Percentiles rank a stretch among this genome's conserved stretches.
Evolutionary conservation across 2,888 invertebrate species (phyloP).

Genomic region (Philereme vetulata): DNA sequence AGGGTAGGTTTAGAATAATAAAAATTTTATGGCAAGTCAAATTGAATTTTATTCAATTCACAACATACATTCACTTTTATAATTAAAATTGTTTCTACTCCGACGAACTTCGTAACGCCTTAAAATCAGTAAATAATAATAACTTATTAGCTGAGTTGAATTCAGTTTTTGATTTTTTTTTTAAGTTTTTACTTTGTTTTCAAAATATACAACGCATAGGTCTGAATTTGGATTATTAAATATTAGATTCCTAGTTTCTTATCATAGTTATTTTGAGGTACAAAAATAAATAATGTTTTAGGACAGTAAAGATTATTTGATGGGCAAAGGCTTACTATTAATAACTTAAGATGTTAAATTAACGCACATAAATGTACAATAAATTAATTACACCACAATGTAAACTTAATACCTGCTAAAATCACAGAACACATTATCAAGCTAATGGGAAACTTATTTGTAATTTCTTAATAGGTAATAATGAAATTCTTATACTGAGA

Average conservation of each 20-base stretch:
- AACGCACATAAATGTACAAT: conserved; percentile 36
- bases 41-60: conserved; percentile 37
- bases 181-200: no score
- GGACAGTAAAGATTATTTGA: background rate
- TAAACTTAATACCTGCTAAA: conserved; percentile 52
- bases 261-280: conserved; percentile 1
- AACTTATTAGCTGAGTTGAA: no score
- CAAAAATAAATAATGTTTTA: background rate
- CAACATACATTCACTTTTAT: conserved; percentile 5
- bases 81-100: conserved; percentile 10
- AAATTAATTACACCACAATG: conserved; percentile 36
- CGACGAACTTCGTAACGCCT: no score
- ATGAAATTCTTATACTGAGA: background rate
- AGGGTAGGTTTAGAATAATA: no score
- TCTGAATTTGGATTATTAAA: no score
- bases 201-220: no score
- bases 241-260: no score
- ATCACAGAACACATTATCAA: conserved; percentile 56
- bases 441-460: conserved; percentile 40
- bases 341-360: conserved; percentile 31
- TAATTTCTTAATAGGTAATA: conserved; percentile 8
- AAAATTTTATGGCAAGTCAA: background rate
- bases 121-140: no score
- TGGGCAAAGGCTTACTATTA: conserved; percentile 4
- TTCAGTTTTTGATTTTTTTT: no score